Conservation (phyloP, 2,797 vertebrate species). For the Luscinia luscinia region DNA sequence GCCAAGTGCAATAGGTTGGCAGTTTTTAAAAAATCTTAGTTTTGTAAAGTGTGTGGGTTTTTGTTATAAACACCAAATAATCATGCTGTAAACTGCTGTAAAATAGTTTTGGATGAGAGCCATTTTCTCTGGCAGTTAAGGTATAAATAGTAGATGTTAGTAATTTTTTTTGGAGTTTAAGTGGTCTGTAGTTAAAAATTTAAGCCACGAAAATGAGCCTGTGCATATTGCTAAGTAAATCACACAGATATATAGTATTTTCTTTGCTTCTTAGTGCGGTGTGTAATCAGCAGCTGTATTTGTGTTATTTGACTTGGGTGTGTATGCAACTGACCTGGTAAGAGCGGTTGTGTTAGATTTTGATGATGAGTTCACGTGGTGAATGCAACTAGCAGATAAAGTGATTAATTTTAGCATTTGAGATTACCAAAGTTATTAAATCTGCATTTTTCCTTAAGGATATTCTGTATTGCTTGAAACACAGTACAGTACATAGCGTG, state of each 20-base stretch:
- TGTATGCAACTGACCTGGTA: neutral
- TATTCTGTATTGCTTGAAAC: neutral
- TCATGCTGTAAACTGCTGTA: conserved; percentile 4
- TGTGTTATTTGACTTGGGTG: neutral
- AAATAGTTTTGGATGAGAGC: neutral
- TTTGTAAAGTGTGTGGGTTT: neutral
- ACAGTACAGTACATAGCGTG: neutral
- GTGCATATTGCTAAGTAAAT: neutral
- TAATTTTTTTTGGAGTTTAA: neutral
- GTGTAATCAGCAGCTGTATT: neutral
- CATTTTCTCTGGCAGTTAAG: neutral
- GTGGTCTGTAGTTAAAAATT: neutral
- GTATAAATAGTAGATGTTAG: neutral
- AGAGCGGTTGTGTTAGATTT: neutral
- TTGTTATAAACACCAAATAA: conserved; percentile 17
- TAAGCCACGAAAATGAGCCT: neutral
- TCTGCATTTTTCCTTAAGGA: neutral
- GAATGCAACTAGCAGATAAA: neutral
- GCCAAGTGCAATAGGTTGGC: neutral
- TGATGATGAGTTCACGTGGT: neutral
- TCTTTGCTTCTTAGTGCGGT: neutral
- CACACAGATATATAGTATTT: neutral
- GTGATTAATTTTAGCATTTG: neutral
- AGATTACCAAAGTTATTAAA: neutral
- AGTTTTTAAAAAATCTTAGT: neutral